Evolutionary conservation across 2,797 vertebrate genomes (phyloP).

Genomic region (Xyrichtys novacula): DNA sequence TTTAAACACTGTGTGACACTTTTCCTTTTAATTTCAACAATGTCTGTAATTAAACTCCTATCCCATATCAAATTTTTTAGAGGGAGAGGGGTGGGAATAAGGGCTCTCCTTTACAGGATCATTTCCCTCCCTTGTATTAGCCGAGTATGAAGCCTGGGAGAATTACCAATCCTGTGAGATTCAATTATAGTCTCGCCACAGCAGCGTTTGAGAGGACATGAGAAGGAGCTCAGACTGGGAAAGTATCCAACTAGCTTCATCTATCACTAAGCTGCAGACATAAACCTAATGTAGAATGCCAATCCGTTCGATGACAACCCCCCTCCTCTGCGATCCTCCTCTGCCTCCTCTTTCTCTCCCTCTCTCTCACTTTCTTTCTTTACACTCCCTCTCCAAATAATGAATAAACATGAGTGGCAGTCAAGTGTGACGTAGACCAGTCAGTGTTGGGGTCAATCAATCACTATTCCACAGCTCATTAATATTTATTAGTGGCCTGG

Average conservation of each 20-base stretch:
- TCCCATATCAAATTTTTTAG: conserved; percentile 64
- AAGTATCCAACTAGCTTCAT: conserved; percentile 79
- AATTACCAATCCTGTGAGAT: conserved; percentile 81
- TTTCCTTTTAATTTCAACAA: conserved; percentile 80
- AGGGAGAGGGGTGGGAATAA: conserved; percentile 70
- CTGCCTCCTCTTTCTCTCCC: conserved; percentile 11
- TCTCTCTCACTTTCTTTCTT: conserved; percentile 45
- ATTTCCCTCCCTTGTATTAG: conserved; percentile 75
- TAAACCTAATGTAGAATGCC: conserved; percentile 79
- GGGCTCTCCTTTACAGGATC: conserved; percentile 71
- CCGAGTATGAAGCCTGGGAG: conserved; percentile 73
- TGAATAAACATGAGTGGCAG: conserved; percentile 86
- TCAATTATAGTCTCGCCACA: conserved; percentile 81
- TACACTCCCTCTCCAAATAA: conserved; percentile 73
- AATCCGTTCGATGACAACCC: conserved; percentile 70
- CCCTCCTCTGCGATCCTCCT: conserved; percentile 10
- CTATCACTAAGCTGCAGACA: conserved; percentile 82
- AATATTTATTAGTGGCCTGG: conserved; percentile 83
- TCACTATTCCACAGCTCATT: conserved; percentile 82
- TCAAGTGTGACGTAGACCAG: conserved; percentile 81
- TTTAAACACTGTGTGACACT: conserved; percentile 72
- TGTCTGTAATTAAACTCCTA: conserved; percentile 80
- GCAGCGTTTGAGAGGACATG: conserved; percentile 76
- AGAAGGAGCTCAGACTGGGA: conserved; percentile 78
- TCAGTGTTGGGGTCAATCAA: conserved; percentile 84